Base-by-base conservation (phyloP, 2,888 invertebrate species). In the Oeneis ivallda region DNA sequence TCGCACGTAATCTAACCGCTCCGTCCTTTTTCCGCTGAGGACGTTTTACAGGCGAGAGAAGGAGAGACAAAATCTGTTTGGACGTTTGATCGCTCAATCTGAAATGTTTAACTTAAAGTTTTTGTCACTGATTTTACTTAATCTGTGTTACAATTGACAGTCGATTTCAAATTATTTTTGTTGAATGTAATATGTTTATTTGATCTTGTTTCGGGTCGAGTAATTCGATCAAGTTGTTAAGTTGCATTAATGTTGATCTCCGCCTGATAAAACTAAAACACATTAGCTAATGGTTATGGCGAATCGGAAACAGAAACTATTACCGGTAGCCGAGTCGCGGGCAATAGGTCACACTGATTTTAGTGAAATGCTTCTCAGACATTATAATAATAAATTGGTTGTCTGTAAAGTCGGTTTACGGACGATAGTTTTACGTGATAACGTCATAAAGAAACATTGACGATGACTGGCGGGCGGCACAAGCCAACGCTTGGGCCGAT, bases 71-170 rank as follows among this genome's bases (percentile, higher is more conserved):
- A 67, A 75, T 74, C 68, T 82, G 80, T 84, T 86, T 79, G 84
- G 85, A 85, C 83, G 82, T 80, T 77, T 87, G 87, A 87, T 86
- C 82, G 81, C 77, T 87, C 87, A 85, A 87, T 87, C 84, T 79
- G 67, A 62, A 64, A 75, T 71, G 74, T 63, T 53, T 61, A 71
- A 77, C 75, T 61, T 10, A 52, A 52, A 61, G 62, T 54, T 85
- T 53, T 85, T 86, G 84, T 85, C 81, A 80, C 79, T 77, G 77
- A 83, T 77, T 82, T 81, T 82, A 83, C 80, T 81, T 86, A 85
- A 85, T 85, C 82, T 83, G 79, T 75, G 76, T 72, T 76, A 70
- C 74, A 77, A 82, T 74, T 85, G 87, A 87, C 87, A 81, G 82
- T 75, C 79, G 80, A 81, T 76, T 74, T 77, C 69, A 64, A 70